Conservation (phyloP, 2,888 invertebrate genomes). For the Ptychoptera contaminata region DNA sequence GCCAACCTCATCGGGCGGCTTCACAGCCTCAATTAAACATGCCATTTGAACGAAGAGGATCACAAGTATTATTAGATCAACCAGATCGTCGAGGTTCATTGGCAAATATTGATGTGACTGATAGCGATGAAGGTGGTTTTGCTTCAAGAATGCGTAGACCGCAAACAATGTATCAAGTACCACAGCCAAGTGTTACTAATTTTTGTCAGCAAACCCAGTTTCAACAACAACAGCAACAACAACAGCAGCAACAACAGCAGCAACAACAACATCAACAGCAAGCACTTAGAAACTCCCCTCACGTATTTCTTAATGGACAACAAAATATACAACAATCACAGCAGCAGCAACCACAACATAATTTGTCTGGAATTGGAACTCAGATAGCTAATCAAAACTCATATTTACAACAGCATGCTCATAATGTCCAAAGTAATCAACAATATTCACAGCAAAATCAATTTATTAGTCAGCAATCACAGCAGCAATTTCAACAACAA, state of each 20-base stretch:
- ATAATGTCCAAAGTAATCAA: constrained; percentile 2
- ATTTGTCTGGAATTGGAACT: not conserved
- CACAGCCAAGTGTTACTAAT: constrained; percentile 1
- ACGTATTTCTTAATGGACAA: constrained; percentile 8
- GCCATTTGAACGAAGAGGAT: constrained; percentile 11
- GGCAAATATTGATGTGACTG: constrained; percentile 39
- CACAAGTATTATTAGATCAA: constrained; percentile 10
- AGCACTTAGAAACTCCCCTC: constrained; percentile 10
- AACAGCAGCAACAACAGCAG: constrained; percentile 3
- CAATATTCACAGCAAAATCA: no score
- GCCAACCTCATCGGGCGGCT: constrained; percentile 30
- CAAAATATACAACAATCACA: not conserved
- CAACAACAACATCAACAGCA: constrained; percentile 4
- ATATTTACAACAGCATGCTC: constrained; percentile 3
- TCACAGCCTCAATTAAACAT: constrained; percentile 47
- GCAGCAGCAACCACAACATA: not conserved
- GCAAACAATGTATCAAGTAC: constrained; percentile 12
- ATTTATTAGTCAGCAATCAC: not conserved
- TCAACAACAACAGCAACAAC: constrained; percentile 5
- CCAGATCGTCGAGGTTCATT: constrained; percentile 38
- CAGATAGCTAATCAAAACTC: not conserved
- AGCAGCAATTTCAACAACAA: not conserved
- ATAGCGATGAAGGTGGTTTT: constrained; percentile 47
- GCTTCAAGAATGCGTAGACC: constrained; percentile 12
- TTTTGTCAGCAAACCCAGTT: not conserved